phyloP scores from a whole-genome alignment of 2,888 invertebrate species.

The Hyalella azteca region DNA sequence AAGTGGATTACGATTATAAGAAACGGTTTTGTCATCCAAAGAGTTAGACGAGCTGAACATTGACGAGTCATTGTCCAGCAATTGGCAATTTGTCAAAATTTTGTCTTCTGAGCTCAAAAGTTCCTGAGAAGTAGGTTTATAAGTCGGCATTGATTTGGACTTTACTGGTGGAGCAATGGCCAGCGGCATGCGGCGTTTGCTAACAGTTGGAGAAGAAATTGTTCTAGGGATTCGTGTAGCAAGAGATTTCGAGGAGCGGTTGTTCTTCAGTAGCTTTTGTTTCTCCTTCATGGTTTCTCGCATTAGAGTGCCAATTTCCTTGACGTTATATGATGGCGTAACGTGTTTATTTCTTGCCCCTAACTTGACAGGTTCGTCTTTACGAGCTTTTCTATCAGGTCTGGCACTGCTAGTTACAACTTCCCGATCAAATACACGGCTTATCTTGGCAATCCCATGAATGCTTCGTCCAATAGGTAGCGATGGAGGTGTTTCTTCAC shows the following conservation, averaged over 20 bases:
- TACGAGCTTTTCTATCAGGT: no score
- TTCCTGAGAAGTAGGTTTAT: background rate
- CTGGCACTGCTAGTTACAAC: background rate
- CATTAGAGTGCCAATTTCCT: slow-evolving; percentile 21
- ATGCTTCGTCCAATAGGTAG: background rate
- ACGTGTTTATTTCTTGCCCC: background rate
- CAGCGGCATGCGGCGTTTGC: background rate
- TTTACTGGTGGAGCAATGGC: background rate
- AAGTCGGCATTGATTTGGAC: background rate
- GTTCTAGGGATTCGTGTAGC: background rate
- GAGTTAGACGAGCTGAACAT: slow-evolving; percentile 16
- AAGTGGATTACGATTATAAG: no score
- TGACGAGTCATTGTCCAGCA: background rate
- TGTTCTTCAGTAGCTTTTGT: background rate
- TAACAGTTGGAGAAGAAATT: background rate
- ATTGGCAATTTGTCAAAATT: background rate
- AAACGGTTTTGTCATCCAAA: background rate
- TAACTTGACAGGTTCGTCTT: slow-evolving; percentile 5
- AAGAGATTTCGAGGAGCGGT: background rate
- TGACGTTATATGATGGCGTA: background rate
- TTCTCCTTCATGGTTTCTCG: slow-evolving; percentile 13
- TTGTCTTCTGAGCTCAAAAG: background rate
- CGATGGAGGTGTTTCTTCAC: no score
- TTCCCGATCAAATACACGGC: slow-evolving; percentile 29
- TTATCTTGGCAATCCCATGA: slow-evolving; percentile 6